Base-by-base conservation (phyloP, 1,140 invertebrate genomes). In the Nasonia vitripennis region DNA sequence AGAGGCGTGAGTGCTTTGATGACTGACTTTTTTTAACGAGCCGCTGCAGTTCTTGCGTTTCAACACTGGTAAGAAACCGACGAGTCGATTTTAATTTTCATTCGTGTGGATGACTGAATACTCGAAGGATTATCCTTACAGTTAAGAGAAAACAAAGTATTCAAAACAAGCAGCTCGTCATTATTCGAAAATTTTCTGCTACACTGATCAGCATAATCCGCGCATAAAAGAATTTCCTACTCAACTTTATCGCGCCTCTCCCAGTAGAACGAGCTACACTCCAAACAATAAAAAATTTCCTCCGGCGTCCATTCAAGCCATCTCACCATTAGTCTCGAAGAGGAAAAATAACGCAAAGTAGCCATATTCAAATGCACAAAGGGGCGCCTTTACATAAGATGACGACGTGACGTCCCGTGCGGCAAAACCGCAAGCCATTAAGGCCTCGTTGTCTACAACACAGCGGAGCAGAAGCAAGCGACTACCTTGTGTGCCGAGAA, bases 391-490 rank as follows among this genome's bases (percentile, higher is more conserved):
- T 73, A 31, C 70, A 31, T 10, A 73, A 31, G 27, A 11, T 34
- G 37, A 34, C 62, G 17, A 11, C 67, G 37, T 34, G 17, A 55
- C 68, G 37, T 12, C 14, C 70, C 45, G 68, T 41, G 27, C 27
- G 23, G 68, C 41, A 37, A 62, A 74, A 62, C 81, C 81, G 23
- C 37, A 71, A 62, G 9, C 48, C 48, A 82, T 82, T 82, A 77
- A 31, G 20, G 73, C n/a, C 81, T 75, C 71, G 73, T 83, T 77
- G 81, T 77, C 34, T 45, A 3, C n/a, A 27, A 62, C 17, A 73
- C n/a, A 20, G 68, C 37, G 31, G 41, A 27, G 68, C 34, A 41
- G 27, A 80, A 34, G 73, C 73, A 17, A 20, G 27, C 27, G 41
- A 11, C 41, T 45, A 45, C 7, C 41, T 45, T 2, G 27, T 20